A percentile compares a stretch with the other conserved stretches of the same genome.
phyloP scores from a whole-genome alignment of 2,797 vertebrate genomes.

The Phalanger gymnotis region DNA sequence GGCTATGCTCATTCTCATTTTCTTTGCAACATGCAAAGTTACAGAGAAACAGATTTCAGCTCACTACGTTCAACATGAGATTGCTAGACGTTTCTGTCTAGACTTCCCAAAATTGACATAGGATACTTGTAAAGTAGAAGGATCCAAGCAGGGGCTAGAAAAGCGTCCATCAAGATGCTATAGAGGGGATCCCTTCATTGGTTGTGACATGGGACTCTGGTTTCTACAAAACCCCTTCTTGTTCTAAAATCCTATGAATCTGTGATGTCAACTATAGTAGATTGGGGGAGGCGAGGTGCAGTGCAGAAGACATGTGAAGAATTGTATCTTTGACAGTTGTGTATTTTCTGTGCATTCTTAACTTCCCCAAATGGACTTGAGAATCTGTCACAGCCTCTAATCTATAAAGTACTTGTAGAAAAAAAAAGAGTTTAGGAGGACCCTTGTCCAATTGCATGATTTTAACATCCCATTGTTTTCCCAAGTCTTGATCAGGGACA shows the following conservation, averaged over 20 bases:
- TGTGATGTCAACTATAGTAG: not conserved
- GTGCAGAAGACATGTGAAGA: not conserved
- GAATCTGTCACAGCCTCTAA: not conserved
- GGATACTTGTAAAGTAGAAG: not conserved
- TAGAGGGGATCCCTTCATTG: conserved; percentile 5
- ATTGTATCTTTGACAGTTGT: not conserved
- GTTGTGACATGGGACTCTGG: not conserved
- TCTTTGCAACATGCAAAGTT: not conserved
- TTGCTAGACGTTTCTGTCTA: not conserved
- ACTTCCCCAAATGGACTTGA: not conserved
- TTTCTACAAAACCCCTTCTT: not conserved
- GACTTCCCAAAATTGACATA: not conserved
- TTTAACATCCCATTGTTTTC: not conserved
- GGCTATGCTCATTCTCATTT: not conserved
- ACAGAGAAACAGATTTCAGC: not conserved
- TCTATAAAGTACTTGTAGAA: not conserved
- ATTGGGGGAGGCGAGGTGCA: not conserved
- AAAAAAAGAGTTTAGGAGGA: not conserved
- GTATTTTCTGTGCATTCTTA: not conserved
- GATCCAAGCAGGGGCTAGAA: fast-evolving
- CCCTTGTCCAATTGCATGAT: not conserved
- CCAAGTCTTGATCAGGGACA: not conserved
- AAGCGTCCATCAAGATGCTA: not conserved
- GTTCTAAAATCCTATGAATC: not conserved
- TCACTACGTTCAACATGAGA: not conserved